These are phyloP conservation scores for Lycocerus yunnanus DNA, from an alignment of 2,888 invertebrate species.

Conservation along the genomic window DNA sequence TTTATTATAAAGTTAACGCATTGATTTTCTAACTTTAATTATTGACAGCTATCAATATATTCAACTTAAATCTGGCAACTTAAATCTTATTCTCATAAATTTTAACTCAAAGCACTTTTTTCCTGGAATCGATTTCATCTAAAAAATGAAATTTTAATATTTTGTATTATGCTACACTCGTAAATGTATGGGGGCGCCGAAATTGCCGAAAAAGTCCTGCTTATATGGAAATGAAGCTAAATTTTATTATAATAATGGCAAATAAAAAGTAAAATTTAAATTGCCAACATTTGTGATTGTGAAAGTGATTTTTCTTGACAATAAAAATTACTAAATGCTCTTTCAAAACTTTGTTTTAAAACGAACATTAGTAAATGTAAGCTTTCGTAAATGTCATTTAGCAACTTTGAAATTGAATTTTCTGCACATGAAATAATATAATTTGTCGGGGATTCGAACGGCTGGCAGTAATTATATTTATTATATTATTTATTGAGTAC, in stretches of 20 bases:
- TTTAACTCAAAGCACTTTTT: no score
- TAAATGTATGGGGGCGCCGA: no score
- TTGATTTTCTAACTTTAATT: no score
- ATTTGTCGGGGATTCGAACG: conserved; percentile 40
- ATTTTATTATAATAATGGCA: neutral
- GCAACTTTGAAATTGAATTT: conserved; percentile 45
- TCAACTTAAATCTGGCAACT: no score
- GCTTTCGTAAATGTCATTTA: conserved; percentile 42
- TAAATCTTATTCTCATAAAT: no score
- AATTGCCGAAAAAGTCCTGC: neutral
- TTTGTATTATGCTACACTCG: no score
- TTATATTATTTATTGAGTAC: conserved; percentile 44
- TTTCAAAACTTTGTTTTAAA: conserved; percentile 13
- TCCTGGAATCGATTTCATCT: no score
- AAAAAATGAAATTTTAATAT: no score
- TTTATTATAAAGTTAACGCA: no score
- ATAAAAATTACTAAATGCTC: neutral
- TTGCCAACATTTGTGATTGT: neutral
- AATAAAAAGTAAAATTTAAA: neutral
- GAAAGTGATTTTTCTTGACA: conserved; percentile 1
- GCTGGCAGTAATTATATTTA: conserved; percentile 44
- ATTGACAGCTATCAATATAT: no score
- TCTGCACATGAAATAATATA: conserved; percentile 46
- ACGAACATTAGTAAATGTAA: conserved; percentile 42
- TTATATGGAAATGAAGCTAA: neutral